Percentiles rank a stretch among this genome's conserved stretches.
phyloP scores from a whole-genome alignment of 2,113 vertebrate species.

The Anoura caudifer region DNA sequence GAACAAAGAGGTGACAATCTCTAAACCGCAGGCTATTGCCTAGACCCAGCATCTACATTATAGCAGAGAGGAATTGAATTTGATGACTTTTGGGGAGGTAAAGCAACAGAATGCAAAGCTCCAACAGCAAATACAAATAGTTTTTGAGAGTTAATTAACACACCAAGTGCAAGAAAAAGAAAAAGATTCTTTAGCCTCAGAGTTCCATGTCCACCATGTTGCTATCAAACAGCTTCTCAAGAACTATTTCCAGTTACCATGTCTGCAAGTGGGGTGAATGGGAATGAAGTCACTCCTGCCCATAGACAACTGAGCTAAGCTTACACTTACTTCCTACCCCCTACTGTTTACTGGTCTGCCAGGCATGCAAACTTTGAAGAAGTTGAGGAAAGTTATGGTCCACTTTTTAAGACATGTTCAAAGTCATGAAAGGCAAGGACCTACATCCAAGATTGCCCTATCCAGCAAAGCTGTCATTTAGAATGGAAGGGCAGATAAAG shows the following conservation, averaged over 20 bases:
- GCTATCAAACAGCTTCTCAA: constrained; percentile 97
- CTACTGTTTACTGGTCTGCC: neutral
- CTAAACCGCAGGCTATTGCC: constrained; percentile 43
- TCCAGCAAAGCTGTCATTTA: too few species aligned
- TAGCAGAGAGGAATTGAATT: constrained; percentile 87
- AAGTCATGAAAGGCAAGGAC: too few species aligned
- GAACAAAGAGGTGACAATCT: constrained; percentile 71
- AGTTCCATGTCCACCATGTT: constrained; percentile 93
- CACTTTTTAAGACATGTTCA: neutral
- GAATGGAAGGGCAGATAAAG: too few species aligned
- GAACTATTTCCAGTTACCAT: constrained; percentile 94
- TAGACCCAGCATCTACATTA: constrained; percentile 72
- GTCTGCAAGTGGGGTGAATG: constrained; percentile 89
- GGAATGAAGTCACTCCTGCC: constrained; percentile 85
- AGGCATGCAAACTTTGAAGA: constrained; percentile 19
- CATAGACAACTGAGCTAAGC: constrained; percentile 53
- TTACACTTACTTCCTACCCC: neutral
- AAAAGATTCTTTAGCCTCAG: constrained; percentile 93
- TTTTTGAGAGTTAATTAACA: constrained; percentile 93
- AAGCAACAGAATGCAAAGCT: constrained; percentile 89
- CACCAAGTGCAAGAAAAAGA: constrained; percentile 94
- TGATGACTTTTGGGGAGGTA: constrained; percentile 89
- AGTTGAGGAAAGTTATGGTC: constrained; percentile 45
- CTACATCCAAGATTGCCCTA: too few species aligned
- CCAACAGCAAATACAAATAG: constrained; percentile 90